These are phyloP conservation scores for Hartigia nigra DNA, from an alignment of 2,888 invertebrate genomes.

Conservation along the genomic window DNA sequence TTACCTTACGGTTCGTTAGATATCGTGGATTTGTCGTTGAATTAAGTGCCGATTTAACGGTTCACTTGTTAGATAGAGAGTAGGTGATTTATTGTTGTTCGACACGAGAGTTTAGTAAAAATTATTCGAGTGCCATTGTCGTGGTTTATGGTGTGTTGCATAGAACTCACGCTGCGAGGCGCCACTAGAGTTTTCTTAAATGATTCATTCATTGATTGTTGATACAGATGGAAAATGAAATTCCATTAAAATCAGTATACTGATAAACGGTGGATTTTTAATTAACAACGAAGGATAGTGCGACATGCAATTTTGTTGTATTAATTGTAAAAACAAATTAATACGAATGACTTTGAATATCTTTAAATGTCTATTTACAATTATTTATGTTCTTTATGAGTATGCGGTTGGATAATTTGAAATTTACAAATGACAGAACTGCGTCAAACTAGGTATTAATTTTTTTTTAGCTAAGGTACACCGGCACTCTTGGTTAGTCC, in stretches of 20 bases:
- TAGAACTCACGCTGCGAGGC: background rate
- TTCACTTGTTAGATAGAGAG: background rate
- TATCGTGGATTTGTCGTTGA: background rate
- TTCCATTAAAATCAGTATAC: background rate
- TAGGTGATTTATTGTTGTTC: background rate
- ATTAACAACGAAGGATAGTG: background rate
- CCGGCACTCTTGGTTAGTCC: background rate
- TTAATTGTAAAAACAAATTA: background rate
- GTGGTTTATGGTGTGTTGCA: background rate
- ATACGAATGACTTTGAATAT: background rate
- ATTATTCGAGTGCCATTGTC: background rate
- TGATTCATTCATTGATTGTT: background rate
- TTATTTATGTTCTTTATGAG: background rate
- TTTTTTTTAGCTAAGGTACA: background rate
- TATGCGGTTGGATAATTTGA: no score
- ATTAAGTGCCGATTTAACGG: background rate
- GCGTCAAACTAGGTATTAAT: background rate
- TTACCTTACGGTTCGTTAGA: background rate
- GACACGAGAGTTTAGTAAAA: background rate
- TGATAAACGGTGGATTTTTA: background rate
- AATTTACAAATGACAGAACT: background rate
- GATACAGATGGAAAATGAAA: background rate
- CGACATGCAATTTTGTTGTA: background rate
- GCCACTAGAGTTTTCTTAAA: background rate
- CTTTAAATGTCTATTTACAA: background rate